Conservation (phyloP, 2,888 invertebrate genomes). For the Villa cingulata region DNA sequence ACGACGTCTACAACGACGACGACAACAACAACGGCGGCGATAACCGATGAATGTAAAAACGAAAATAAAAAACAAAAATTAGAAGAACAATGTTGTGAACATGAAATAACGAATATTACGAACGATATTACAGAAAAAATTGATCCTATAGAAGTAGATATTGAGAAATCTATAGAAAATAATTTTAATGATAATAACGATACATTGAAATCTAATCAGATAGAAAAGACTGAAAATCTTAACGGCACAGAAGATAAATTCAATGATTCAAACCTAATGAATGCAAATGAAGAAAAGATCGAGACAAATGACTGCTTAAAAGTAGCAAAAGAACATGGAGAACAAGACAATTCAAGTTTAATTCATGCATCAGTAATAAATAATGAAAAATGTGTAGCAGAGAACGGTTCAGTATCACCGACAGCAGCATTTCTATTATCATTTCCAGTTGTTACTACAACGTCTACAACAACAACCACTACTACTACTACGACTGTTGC, state of each 20-base stretch:
- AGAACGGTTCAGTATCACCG: conserved; percentile 48
- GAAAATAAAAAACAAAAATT: not conserved
- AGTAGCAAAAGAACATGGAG: not conserved
- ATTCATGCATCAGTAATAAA: too few species aligned
- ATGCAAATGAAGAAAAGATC: too few species aligned
- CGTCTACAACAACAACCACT: not conserved
- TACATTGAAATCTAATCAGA: too few species aligned
- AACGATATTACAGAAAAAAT: not conserved
- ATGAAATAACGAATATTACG: not conserved
- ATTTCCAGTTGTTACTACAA: conserved; percentile 47
- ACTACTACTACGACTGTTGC: not conserved
- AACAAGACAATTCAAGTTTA: not conserved
- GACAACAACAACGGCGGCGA: too few species aligned
- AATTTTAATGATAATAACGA: not conserved
- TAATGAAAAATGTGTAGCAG: conserved; percentile 20
- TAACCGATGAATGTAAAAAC: not conserved
- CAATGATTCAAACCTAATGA: too few species aligned
- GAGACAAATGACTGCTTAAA: not conserved
- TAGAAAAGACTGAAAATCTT: not conserved
- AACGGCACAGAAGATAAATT: not conserved
- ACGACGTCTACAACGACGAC: too few species aligned
- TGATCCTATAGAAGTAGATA: not conserved
- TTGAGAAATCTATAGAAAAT: not conserved
- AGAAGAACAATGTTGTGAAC: not conserved
- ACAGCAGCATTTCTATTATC: conserved; percentile 50